Percentiles rank a stretch among this genome's conserved stretches.
phyloP scores from a whole-genome alignment of 2,888 invertebrate species.

The Capitulum mitella region DNA sequence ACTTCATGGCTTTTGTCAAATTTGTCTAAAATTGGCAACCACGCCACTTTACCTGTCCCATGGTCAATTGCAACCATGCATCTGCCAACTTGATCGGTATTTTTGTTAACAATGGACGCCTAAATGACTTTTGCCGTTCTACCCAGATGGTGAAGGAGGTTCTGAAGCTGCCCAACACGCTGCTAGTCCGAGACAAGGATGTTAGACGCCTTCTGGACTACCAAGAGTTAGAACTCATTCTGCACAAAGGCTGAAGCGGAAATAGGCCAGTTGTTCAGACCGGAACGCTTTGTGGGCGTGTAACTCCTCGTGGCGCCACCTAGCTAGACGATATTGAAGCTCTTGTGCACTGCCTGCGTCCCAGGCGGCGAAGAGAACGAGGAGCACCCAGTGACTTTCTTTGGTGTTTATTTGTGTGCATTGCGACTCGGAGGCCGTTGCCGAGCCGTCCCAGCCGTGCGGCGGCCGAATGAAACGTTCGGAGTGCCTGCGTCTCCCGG shows the following conservation, averaged over 20 bases:
- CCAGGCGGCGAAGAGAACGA: background rate
- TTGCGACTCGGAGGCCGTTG: background rate
- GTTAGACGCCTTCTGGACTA: conserved; percentile 54
- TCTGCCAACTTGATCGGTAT: no score
- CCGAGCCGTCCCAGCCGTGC: background rate
- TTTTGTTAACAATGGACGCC: no score
- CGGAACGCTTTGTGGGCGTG: no score
- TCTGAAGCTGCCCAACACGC: conserved; percentile 57
- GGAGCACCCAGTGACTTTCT: background rate
- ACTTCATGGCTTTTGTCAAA: no score
- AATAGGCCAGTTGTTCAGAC: no score
- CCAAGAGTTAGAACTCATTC: conserved; percentile 57
- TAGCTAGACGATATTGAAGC: background rate
- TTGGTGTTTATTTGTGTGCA: background rate
- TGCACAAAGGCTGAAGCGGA: conserved; percentile 34
- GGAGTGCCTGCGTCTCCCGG: no score
- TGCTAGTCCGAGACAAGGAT: conserved; percentile 59
- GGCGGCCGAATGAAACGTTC: no score
- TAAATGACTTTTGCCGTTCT: no score
- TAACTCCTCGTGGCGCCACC: background rate
- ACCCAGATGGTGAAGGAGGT: conserved; percentile 22
- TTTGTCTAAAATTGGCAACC: no score
- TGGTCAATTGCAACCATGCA: no score
- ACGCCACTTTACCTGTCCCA: no score
- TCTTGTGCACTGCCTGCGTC: background rate